Evolutionary conservation across 2,888 invertebrate genomes (phyloP), one percentile per base, ranked within the genome.

Genomic region (Elysia crispata): DNA sequence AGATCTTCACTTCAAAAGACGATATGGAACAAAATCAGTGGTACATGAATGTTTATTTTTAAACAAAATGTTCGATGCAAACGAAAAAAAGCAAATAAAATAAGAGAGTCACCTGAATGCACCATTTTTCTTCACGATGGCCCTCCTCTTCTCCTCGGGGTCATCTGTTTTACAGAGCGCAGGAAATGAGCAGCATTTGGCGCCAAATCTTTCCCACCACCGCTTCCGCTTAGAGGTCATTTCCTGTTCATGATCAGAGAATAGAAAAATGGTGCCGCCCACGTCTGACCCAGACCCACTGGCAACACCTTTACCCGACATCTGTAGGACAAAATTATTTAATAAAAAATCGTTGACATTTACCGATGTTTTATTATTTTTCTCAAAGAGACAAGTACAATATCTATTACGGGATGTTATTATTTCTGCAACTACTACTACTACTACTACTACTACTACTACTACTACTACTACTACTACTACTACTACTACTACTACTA

Each of bases 91-190:
- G n/a, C n/a, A n/a, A n/a, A n/a, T n/a, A n/a, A n/a, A n/a, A n/a
- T n/a, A n/a, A n/a, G n/a, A n/a, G n/a, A n/a, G n/a, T 84, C 98
- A 96, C 93, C 98, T 98, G 93, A 97, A 97, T 92, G 97, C 97
- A 85, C 98, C 98, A 92, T 97, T 97, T 92, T 98, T 98, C 93
- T 97, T 96, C 85, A 98, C 73, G 54, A 82, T 28, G 1, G 82
- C 81, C 60, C 79, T 83, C 62, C 83, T 64, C 23, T 76, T 83
- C 20, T 78, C 64, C 28, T 83, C 83, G 0, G 81, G 75, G 33
- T 81, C 77, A 1, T 77, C 76, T n/a, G 77, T 67, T 28, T 66
- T 41, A 54, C 79, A 83, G 15, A 23, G 57, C 3, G 62, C 0
- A 8, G 54, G 23, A 18, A 69, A 13, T n/a, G 54, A 5, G 23